These are phyloP conservation scores for Invenusta paracnida DNA, from an alignment of 2,888 invertebrate genomes.

Conservation along the genomic window DNA sequence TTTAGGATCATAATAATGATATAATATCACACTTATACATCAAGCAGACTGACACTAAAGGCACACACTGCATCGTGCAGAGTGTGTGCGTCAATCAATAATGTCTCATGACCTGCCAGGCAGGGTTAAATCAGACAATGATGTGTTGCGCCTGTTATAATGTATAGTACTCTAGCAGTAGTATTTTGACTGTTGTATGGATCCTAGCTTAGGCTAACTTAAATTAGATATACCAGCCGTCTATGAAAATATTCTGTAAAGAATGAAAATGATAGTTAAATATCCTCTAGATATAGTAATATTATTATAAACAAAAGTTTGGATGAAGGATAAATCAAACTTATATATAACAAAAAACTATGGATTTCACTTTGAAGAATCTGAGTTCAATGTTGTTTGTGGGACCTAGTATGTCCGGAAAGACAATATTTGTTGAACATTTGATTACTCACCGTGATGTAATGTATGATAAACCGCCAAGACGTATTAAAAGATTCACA, in stretches of 20 bases:
- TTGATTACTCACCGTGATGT: not conserved
- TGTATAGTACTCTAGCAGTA: no score
- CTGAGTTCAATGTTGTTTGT: not conserved
- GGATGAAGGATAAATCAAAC: not conserved
- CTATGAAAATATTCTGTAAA: not conserved
- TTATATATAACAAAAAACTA: not conserved
- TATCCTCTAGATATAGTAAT: not conserved
- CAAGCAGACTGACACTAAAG: no score
- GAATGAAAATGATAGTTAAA: not conserved
- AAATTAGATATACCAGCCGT: not conserved
- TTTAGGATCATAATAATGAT: no score
- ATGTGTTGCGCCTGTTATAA: no score
- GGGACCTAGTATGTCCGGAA: not conserved
- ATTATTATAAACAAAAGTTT: not conserved
- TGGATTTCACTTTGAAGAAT: not conserved
- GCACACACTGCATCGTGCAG: no score
- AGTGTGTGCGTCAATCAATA: no score
- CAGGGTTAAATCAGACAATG: no score
- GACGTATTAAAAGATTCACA: not conserved
- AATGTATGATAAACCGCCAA: conserved; percentile 1
- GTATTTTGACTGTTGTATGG: no score
- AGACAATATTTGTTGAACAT: conserved; percentile 5
- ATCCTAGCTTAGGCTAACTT: no score
- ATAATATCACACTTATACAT: no score
- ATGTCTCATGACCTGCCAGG: no score